phyloP scores from a whole-genome alignment of 2,113 vertebrate genomes.

The Semicossyphus pulcher region DNA sequence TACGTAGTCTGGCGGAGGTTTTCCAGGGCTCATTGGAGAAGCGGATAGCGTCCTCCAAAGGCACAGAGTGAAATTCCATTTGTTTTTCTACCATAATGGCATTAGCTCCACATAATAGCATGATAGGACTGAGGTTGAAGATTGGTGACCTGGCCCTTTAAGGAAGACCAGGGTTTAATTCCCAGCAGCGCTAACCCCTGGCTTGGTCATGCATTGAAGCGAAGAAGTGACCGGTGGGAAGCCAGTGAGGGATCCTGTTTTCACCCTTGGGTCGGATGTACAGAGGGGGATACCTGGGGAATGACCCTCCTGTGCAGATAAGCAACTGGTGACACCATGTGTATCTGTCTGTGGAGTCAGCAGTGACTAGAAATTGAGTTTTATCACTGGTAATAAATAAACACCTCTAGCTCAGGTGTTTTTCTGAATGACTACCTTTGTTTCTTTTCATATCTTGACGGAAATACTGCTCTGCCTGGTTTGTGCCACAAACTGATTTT shows the following conservation, averaged over 20 bases:
- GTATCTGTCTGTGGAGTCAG: background rate
- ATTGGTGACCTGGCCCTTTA: no score
- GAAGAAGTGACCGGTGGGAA: background rate
- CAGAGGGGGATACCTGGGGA: background rate
- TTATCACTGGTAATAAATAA: background rate
- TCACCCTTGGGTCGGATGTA: background rate
- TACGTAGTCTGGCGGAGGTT: no score
- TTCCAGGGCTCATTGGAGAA: no score
- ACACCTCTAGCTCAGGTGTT: background rate
- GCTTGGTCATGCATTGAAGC: background rate
- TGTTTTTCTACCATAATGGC: no score
- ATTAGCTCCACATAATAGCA: no score
- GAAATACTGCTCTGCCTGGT: background rate
- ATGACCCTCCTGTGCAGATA: background rate
- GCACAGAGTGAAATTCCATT: no score
- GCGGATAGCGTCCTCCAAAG: no score
- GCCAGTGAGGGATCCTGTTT: background rate
- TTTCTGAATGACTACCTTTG: background rate
- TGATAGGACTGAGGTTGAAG: no score
- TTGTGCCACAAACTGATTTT: background rate
- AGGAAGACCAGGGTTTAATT: background rate
- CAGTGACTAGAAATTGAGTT: conserved; percentile 6
- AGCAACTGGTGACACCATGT: background rate
- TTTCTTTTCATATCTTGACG: background rate
- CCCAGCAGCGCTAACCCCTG: background rate